These are phyloP conservation scores for Tangara arthus DNA, from an alignment of 2,797 vertebrate species.

Conservation along the genomic window DNA sequence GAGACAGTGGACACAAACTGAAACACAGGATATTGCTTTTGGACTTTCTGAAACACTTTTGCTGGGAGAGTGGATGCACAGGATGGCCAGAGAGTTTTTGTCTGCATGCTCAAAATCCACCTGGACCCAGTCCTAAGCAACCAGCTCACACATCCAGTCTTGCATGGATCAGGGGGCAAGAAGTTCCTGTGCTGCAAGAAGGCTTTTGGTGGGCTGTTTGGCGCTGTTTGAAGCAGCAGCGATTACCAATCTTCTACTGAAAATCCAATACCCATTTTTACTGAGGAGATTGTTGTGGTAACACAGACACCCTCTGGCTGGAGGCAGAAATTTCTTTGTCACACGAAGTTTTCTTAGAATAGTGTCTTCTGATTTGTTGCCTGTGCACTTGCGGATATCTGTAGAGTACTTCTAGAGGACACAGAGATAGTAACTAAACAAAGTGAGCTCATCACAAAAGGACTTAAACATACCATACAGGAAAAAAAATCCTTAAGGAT, in stretches of 20 bases:
- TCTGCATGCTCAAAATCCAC: neutral
- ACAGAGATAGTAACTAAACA: neutral
- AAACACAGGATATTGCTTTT: neutral
- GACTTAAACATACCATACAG: neutral
- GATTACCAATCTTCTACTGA: neutral
- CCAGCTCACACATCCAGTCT: neutral
- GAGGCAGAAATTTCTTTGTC: neutral
- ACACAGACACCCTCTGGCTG: neutral
- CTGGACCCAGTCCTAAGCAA: neutral
- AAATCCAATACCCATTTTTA: neutral
- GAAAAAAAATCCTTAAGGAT: neutral
- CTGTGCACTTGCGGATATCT: neutral
- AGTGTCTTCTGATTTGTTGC: neutral
- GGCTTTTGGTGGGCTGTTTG: rapidly evolving
- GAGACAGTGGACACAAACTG: neutral
- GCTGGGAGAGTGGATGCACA: neutral
- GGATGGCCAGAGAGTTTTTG: neutral
- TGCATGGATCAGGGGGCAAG: neutral
- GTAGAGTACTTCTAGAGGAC: neutral
- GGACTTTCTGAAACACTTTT: neutral
- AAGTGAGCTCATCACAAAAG: neutral
- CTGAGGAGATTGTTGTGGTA: neutral
- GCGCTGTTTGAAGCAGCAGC: neutral
- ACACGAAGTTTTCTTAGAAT: neutral
- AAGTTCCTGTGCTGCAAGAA: neutral